These are phyloP conservation scores for Augochlora pura DNA, from an alignment of 1,140 invertebrate species.

Conservation along the genomic window DNA sequence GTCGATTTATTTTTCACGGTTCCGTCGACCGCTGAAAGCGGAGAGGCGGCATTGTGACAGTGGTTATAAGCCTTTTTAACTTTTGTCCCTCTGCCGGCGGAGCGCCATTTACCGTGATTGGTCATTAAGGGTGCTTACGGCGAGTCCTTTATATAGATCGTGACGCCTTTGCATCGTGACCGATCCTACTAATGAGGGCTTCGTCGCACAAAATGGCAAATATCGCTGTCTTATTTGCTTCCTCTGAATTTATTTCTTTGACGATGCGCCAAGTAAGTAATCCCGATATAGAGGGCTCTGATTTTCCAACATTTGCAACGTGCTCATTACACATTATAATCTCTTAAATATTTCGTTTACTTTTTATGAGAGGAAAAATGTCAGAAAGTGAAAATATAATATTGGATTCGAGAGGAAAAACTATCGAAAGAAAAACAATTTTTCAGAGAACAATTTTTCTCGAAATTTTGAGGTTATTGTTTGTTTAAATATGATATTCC, in stretches of 20 bases:
- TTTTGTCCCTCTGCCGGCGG: not conserved
- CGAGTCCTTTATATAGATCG: not conserved
- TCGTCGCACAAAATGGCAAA: not conserved
- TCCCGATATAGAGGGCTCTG: no score
- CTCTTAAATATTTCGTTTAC: no score
- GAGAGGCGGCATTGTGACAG: conserved; percentile 12
- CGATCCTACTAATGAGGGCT: not conserved
- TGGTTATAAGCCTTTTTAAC: conserved; percentile 23
- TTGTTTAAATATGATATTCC: no score
- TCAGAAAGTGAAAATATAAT: no score
- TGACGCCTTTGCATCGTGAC: not conserved
- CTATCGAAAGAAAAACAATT: no score
- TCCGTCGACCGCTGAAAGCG: not conserved
- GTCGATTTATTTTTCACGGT: conserved; percentile 14
- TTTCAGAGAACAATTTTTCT: no score
- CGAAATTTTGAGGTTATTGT: no score
- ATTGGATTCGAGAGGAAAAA: no score
- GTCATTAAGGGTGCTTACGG: conserved; percentile 3
- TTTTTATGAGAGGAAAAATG: no score
- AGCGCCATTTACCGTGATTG: conserved; percentile 16
- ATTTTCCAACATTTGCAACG: no score
- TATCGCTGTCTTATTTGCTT: not conserved
- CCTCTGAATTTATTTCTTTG: not conserved
- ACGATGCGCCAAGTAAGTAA: no score
- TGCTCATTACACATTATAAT: no score